Base-by-base conservation (phyloP, 2,797 vertebrate species). In the Pseudomugil gertrudae region DNA sequence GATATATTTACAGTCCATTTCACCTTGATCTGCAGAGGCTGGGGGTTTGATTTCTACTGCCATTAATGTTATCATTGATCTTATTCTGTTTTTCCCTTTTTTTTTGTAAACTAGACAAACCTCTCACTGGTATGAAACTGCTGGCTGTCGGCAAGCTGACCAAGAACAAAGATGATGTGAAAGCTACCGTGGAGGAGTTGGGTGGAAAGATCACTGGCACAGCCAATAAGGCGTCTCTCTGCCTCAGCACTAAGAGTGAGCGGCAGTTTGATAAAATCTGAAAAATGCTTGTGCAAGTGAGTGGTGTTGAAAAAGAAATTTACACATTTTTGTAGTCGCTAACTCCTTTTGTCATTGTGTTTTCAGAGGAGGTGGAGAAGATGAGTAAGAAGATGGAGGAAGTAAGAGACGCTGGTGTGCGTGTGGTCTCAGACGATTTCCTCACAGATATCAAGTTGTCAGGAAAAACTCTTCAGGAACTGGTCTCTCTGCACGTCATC, bases 341-440 rank as follows among this genome's bases (percentile, higher is more conserved):
- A 10, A 53, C 17, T 1, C 10, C 27, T 21, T 38, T 29, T 36
- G 19, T 13, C 6, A 2, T 70, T 1, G 0, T 50, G 17, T 69
- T 66, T 75, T 54, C 94, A 99, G 98, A 98, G 94, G 98, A 99
- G 58, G 85, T 99, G 21, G 97, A 98, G 79, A 99, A 99, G 81
- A 96, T 99, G 96, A 95, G 68, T 69, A 99, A 98, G 91, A 99
- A 98, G 84, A 99, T 99, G 97, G 97, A 98, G 79, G 98, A 99
- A 59, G 94, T 93, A 3, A 95, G 94, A 67, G 96, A 95, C 0
- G 96, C 95, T 0, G 94, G 94, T 1, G 87, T 99, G 35, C 95
- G 94, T 0, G 97, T 99, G 9, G 95, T 99, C 13, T 93, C 95
- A 0, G 97, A 98, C 76, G 94, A 90, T 0, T 97, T 99, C 88